Conservation (phyloP, 2,797 vertebrate genomes). For the Pangasius macronema region DNA sequence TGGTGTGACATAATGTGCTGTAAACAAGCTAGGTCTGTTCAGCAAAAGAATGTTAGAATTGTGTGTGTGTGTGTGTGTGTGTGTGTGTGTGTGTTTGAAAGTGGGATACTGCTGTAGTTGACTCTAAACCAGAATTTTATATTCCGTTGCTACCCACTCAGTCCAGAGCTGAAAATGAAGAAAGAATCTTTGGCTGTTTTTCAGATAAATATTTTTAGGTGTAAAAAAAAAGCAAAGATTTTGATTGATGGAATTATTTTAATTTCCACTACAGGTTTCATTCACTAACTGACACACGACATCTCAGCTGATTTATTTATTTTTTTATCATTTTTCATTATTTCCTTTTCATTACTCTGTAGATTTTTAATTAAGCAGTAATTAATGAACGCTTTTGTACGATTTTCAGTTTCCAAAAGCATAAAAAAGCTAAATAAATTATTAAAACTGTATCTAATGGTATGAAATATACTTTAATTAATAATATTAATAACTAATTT, state of each 20-base stretch:
- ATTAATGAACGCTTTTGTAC: background rate
- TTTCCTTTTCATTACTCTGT: too few relatives aligned
- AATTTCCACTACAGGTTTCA: background rate
- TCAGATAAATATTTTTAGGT: background rate
- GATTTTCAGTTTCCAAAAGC: background rate
- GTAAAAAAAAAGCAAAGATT: background rate
- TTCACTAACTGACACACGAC: background rate
- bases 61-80: background rate
- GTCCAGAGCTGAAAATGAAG: background rate
- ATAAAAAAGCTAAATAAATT: background rate
- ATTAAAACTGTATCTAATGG: background rate
- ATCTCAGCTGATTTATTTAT: background rate
- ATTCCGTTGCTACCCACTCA: too few relatives aligned
- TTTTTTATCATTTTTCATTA: background rate
- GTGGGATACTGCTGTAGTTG: too few relatives aligned
- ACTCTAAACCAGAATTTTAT: too few relatives aligned
- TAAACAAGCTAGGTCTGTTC: background rate
- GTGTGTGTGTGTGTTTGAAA: background rate
- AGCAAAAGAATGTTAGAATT: background rate
- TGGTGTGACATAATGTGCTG: background rate
- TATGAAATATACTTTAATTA: background rate
- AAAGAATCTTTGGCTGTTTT: background rate
- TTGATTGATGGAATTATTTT: background rate
- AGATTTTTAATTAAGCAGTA: background rate
- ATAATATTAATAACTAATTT: background rate